Base-by-base conservation (phyloP, 2,888 invertebrate genomes). In the Trachelus tabidus region DNA sequence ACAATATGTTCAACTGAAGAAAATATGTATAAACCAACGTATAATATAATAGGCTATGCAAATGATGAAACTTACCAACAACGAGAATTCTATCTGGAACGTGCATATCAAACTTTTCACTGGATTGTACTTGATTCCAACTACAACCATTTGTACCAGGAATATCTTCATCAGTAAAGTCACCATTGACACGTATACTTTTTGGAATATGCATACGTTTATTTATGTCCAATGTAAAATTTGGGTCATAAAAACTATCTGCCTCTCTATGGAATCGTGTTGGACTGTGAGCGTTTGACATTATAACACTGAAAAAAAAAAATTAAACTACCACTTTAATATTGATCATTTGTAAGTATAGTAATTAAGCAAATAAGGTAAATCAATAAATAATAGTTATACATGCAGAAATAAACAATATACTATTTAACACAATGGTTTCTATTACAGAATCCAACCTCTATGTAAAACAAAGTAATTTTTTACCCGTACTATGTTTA, bases 71-170 rank as follows among this genome's bases (percentile, higher is more conserved):
- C 91, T 95, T 95, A 90, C 98, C 98, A 86, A 96, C 94, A 74
- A 98, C 96, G 84, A 98, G 93, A 90, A 98, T 98, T 89, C 98
- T 94, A 89, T 98, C 98, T 3, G 98, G 98, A 68, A 98, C 98
- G 89, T 96, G 96, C 98, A 98, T 98, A 86, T 96, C 95, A 91
- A 96, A 95, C 92, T 96, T 96, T 85, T 97, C 96, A 76, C 85
- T 85, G 15, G 84, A 77, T 73, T 85, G 79, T 4, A 88, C 76
- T 86, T 93, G 93, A 80, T 93, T 93, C 95, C 95, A 95, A 71
- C 93, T 85, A 73, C 90, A 93, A 81, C 92, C 92, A 81, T 94
- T 94, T 77, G 93, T 92, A 82, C 95, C 94, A 12, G 94, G 92
- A 73, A 92, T 91, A 76, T 96, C 95, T 77, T 95, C 94, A 86